These are phyloP conservation scores for Lerema accius DNA, from an alignment of 1,140 invertebrate genomes.

Conservation along the genomic window DNA sequence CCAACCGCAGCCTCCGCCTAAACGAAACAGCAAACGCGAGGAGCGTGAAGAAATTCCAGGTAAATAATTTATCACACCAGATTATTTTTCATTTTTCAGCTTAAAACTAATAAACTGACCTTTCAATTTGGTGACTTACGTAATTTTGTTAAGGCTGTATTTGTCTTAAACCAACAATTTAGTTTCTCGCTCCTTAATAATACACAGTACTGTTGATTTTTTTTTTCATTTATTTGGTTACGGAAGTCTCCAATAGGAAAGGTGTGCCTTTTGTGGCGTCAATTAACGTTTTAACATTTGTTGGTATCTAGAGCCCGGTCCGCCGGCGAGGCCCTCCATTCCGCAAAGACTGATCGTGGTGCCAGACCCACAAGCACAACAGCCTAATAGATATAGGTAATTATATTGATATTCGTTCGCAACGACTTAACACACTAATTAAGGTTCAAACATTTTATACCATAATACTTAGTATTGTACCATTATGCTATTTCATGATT, in stretches of 20 bases:
- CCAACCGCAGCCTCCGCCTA: conserved; percentile 82
- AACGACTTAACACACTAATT: conserved; percentile 10
- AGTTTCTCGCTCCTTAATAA: no score
- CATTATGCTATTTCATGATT: no score
- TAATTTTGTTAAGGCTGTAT: no score
- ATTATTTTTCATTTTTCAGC: conserved; percentile 2
- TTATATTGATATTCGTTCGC: conserved; percentile 29
- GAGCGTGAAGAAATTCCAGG: conserved; percentile 82
- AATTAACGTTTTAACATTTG: conserved; percentile 35
- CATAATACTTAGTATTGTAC: no score
- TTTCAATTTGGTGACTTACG: conserved; percentile 30
- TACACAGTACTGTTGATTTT: no score
- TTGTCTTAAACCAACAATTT: no score
- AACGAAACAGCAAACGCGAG: conserved; percentile 82
- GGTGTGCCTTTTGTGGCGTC: conserved; percentile 13
- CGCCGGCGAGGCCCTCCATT: conserved; percentile 92
- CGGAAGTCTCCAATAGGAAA: conserved; percentile 2
- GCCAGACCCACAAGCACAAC: conserved; percentile 84
- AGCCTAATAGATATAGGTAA: conserved; percentile 83
- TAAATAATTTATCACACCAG: conserved; percentile 39
- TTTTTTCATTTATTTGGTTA: no score
- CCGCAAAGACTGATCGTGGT: conserved; percentile 94
- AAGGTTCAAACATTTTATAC: no score
- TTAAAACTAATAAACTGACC: conserved; percentile 20
- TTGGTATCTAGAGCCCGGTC: conserved; percentile 87